Percentiles rank a stretch among this genome's conserved stretches.
Evolutionary conservation across 2,797 vertebrate genomes (phyloP).

Genomic region (Pygocentrus nattereri): DNA sequence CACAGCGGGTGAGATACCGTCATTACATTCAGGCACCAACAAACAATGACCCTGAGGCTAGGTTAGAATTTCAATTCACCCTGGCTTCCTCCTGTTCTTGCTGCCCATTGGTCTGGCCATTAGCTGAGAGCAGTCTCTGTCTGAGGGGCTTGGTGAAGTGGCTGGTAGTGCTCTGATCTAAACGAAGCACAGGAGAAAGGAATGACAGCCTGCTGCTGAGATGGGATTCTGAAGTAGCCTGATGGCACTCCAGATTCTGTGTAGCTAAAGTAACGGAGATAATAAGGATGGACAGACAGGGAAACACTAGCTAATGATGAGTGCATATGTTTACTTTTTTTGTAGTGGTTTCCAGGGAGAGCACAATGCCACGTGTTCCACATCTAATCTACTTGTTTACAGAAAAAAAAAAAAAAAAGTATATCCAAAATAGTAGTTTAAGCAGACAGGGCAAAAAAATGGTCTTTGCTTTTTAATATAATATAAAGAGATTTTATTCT

Average conservation of each 20-base stretch:
- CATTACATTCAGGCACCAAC: constrained; percentile 34
- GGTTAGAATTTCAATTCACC: constrained; percentile 50
- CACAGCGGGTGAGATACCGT: constrained; percentile 28
- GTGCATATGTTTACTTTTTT: neutral
- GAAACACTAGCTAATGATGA: neutral
- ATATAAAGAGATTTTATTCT: no score
- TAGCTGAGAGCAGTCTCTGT: constrained; percentile 11
- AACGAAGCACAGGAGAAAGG: constrained; percentile 13
- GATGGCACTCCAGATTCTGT: constrained; percentile 26
- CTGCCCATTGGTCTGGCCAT: neutral
- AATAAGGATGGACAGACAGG: neutral
- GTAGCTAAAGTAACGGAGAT: neutral
- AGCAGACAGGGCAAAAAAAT: no score
- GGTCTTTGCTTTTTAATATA: no score
- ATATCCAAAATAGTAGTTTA: no score
- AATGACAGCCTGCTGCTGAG: constrained; percentile 17
- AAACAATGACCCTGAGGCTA: constrained; percentile 12
- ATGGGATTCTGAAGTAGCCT: constrained; percentile 26
- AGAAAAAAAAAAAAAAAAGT: no score
- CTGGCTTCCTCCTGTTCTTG: neutral
- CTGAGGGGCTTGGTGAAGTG: constrained; percentile 14
- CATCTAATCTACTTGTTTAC: no score
- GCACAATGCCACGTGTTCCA: no score
- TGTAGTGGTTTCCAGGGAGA: neutral
- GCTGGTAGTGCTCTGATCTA: constrained; percentile 3